Evolutionary conservation across 1,140 invertebrate genomes (phyloP), one percentile per base, ranked within the genome.

Genomic region (Samia ricini): DNA sequence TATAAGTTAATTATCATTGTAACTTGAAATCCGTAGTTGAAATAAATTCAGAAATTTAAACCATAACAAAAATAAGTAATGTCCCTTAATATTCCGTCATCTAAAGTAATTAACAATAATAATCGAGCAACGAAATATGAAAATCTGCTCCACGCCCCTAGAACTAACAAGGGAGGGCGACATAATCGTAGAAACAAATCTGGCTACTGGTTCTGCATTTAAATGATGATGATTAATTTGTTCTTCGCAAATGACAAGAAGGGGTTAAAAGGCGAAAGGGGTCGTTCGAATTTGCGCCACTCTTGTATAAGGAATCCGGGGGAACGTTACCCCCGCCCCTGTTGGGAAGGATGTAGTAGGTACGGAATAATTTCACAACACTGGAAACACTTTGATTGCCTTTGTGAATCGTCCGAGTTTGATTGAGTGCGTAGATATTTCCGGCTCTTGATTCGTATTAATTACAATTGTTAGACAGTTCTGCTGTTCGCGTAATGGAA

Each of bases 161-260:
- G 42, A 52, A 59, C 73, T 87, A 86, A 86, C 81, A 81, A 83
- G 76, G 66, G 71, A 75, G 85, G 88, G 85, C 80, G 84, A 85
- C 79, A 81, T 87, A 90, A 90, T 90, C 88, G 85, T 55, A 82
- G 85, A 84, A 88, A 90, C 85, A 88, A 88, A 90, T 90, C 88
- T 88, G 76, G 76, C 81, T 79, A 85, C 81, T 81, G 74, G 79
- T 76, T 69, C 85, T 85, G 88, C 81, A 90, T 90, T 79, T 86
- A 88, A 90, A 90, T 88, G 87, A 89, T 88, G 84, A 87, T 89
- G 87, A 89, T 89, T 89, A 89, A 89, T 89, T 88, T 87, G 87
- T 87, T 88, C 85, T 78, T 77, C 78, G 69, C 74, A 83, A 88
- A 89, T 86, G 84, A 88, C 85, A 85, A 79, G 85, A 89, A 89